phyloP scores from a whole-genome alignment of 92 coral and sea anemone species.

The Metridium senile region DNA sequence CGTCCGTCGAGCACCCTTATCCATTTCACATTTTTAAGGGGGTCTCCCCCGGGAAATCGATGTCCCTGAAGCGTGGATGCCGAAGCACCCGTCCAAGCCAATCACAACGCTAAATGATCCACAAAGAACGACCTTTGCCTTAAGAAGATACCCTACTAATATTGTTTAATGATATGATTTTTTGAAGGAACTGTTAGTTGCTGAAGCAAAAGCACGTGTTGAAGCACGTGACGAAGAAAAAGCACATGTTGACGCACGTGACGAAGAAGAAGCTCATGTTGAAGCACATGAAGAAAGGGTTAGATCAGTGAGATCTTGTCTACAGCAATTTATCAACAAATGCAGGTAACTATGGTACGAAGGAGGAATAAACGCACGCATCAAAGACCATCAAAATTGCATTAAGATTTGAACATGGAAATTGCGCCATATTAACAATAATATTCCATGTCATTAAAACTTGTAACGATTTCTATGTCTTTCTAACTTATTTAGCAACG shows the following conservation, averaged over 20 bases:
- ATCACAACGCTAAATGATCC: background rate
- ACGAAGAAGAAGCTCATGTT: background rate
- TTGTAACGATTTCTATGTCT: background rate
- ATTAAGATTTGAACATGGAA: too few relatives aligned
- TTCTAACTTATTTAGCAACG: conserved; percentile 8
- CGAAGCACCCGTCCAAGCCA: background rate
- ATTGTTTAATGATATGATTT: too few relatives aligned
- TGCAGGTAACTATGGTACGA: conserved; percentile 50
- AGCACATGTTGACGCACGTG: background rate
- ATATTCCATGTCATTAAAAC: background rate
- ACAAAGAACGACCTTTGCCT: too few relatives aligned
- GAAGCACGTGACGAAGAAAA: background rate
- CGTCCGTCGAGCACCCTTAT: too few relatives aligned
- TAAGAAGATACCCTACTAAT: too few relatives aligned
- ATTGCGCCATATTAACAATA: too few relatives aligned
- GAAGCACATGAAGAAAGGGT: background rate
- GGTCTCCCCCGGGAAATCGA: too few relatives aligned
- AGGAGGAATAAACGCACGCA: too few relatives aligned
- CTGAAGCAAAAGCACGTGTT: too few relatives aligned
- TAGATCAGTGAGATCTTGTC: conserved; percentile 1
- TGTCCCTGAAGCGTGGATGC: background rate
- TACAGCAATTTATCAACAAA: conserved; percentile 1
- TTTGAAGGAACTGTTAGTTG: too few relatives aligned
- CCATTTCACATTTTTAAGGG: too few relatives aligned
- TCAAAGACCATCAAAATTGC: too few relatives aligned